phyloP scores from a whole-genome alignment of 2,113 vertebrate genomes.

The Gambusia affinis region DNA sequence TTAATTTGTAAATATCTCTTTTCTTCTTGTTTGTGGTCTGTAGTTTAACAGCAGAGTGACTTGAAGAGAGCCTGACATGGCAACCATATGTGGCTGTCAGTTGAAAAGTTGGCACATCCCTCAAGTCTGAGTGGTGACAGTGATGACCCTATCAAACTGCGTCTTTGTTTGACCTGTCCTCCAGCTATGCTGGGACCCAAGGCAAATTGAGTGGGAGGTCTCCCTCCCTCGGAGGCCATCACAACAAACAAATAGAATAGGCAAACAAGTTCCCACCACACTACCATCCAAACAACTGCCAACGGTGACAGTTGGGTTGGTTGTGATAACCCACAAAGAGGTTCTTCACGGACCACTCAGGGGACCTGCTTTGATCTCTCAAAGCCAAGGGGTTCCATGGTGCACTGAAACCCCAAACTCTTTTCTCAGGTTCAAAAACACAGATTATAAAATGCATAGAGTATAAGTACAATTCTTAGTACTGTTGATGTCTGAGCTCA shows the following conservation, averaged over 20 bases:
- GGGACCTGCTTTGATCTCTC: conserved; percentile 45
- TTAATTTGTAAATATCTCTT: conserved; percentile 57
- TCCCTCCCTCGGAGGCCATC: conserved; percentile 47
- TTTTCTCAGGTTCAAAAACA: conserved; percentile 4
- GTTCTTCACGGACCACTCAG: conserved; percentile 58
- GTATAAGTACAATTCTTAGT: too few species aligned
- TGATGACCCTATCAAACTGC: conserved; percentile 73
- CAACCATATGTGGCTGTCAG: conserved; percentile 68
- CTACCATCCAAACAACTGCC: conserved; percentile 67
- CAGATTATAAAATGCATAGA: too few species aligned
- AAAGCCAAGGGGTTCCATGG: conserved; percentile 39
- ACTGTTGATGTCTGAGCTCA: background rate
- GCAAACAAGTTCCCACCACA: conserved; percentile 74
- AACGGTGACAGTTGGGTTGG: conserved; percentile 66
- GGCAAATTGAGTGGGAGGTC: conserved; percentile 68
- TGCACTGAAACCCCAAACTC: conserved; percentile 18
- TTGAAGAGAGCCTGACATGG: conserved; percentile 66
- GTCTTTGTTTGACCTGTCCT: conserved; percentile 74
- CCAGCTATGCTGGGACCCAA: conserved; percentile 57
- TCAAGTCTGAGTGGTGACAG: conserved; percentile 51
- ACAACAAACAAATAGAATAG: conserved; percentile 71
- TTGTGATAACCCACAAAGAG: conserved; percentile 66
- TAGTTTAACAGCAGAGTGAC: conserved; percentile 42
- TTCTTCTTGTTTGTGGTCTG: conserved; percentile 32
- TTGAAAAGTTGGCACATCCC: conserved; percentile 68